Conservation (phyloP, 2,113 vertebrate genomes). For the Porphyrio hochstetteri region DNA sequence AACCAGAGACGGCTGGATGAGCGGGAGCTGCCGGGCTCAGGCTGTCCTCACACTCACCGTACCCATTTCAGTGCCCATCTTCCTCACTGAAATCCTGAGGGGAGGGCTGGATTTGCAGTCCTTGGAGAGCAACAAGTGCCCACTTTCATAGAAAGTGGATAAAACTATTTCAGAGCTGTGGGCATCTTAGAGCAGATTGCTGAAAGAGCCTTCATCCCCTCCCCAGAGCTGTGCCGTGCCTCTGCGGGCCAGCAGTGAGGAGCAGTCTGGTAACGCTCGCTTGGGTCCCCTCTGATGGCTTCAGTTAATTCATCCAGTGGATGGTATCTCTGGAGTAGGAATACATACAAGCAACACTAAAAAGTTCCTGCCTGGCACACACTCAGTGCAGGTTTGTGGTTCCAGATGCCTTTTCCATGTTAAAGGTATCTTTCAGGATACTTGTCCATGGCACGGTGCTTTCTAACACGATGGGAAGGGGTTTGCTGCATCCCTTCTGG, state of each 20-base stretch:
- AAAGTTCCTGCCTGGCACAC: neutral
- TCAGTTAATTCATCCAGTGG: neutral
- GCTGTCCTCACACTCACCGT: fast-evolving
- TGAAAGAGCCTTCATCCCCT: neutral
- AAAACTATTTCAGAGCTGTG: neutral
- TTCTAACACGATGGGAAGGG: neutral
- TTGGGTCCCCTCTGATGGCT: neutral
- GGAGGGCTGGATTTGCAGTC: neutral
- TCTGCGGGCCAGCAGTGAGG: neutral
- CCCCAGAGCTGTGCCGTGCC: neutral
- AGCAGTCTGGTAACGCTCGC: fast-evolving
- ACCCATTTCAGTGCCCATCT: neutral
- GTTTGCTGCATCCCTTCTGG: neutral
- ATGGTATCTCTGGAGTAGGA: neutral
- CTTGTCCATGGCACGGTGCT: fast-evolving
- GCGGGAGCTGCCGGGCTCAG: neutral
- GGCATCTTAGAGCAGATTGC: neutral
- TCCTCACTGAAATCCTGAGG: neutral
- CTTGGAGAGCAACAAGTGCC: neutral
- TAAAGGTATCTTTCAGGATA: fast-evolving
- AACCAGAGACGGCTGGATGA: neutral
- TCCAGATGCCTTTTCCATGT: neutral
- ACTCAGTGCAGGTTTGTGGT: neutral
- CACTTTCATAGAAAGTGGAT: neutral
- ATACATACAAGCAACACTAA: neutral